Evolutionary conservation across 1,140 invertebrate genomes (phyloP), one percentile per base, ranked within the genome.

Genomic region (Helicoverpa armigera): DNA sequence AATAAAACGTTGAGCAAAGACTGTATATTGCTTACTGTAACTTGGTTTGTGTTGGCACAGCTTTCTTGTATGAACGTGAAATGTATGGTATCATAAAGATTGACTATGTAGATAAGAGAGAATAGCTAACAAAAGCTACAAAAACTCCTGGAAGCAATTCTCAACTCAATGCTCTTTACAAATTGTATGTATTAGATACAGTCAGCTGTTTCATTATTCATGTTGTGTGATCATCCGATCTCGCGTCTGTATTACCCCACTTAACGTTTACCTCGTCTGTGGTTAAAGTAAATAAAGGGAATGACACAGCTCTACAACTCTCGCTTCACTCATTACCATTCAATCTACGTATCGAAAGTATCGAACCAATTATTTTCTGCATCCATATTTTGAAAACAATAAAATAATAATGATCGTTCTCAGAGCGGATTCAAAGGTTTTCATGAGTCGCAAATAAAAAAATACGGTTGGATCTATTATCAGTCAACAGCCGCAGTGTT

Each of bases 211-310:
- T 11, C 29, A 63, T 35, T 63, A 63, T 63, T 63, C 60, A 63
- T 63, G 29, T 13, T 31, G 60, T 63, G 60, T 63, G 60, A 63
- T 63, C 13, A 63, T 63, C 60, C 29, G 18, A 63, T 63, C 29
- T 9, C 16, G 35, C 29, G 13, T 5, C 29, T 63, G 29, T 63
- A 63, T 23, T 29, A 43, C 60, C 60, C 60, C 3, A 31, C 29
- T 63, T 31, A 63, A 31, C 56, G 35, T 58, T 16, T 58, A 58
- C 56, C 56, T 63, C 10, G 16, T 61, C 56, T 31, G 4, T 31
- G 35, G 5, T 43, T 43, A 43, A 43, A 13, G 60, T 35, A 63
- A 63, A 63, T 63, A 63, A 31, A 63, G 60, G 10, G 23, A 31
- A 31, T 29, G 60, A 63, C 60, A 31, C 29, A 18, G 29, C 13